A percentile compares a stretch with the other conserved stretches of the same genome.
These are phyloP conservation scores for Bubo blakistoni DNA, from an alignment of 2,113 vertebrate species.

Conservation along the genomic window DNA sequence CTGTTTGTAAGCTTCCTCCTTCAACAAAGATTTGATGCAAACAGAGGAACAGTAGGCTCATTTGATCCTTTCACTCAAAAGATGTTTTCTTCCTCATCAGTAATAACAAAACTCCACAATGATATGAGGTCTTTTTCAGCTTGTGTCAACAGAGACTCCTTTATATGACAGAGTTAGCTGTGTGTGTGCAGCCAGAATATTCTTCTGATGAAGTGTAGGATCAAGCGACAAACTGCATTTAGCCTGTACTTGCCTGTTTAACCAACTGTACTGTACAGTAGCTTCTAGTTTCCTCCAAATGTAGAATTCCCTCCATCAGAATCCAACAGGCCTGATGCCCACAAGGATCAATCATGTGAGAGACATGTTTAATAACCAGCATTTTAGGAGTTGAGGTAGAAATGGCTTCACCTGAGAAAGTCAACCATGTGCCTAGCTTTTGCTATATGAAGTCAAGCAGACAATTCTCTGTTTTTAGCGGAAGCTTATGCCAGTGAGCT, in stretches of 20 bases:
- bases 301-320: background rate
- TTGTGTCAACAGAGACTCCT: background rate
- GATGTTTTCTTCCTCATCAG: background rate
- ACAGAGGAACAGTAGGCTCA: background rate
- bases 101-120: background rate
- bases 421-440: rapidly evolving
- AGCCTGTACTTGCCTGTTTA: background rate
- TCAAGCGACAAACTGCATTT: background rate
- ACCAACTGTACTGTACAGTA: background rate
- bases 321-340: background rate
- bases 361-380: background rate
- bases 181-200: background rate
- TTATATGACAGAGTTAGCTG: background rate
- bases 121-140: background rate
- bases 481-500: background rate
- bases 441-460: background rate
- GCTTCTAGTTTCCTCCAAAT: background rate
- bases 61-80: background rate
- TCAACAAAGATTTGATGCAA: background rate
- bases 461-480: background rate
- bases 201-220: background rate
- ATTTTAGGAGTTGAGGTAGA: background rate
- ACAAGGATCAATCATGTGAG: background rate
- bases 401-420: background rate
- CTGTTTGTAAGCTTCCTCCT: background rate